Percentiles rank a stretch among this genome's conserved stretches.
These are phyloP conservation scores for Coleophora flavipennella DNA, from an alignment of 2,888 invertebrate species.

Conservation along the genomic window DNA sequence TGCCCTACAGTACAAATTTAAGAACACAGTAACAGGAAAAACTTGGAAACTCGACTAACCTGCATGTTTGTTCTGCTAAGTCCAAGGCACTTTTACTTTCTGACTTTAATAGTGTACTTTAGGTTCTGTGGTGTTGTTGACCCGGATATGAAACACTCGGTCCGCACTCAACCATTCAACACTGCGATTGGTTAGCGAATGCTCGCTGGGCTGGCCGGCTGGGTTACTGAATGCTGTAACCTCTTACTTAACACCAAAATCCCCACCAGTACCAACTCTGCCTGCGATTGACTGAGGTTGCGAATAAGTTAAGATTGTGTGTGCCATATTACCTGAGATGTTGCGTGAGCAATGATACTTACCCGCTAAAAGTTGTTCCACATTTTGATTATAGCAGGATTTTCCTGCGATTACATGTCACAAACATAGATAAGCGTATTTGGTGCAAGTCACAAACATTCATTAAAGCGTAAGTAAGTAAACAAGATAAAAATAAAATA, in stretches of 20 bases:
- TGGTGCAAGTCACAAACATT: too few relatives aligned
- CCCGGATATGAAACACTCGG: constrained; percentile 48
- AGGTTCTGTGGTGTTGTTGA: constrained; percentile 22
- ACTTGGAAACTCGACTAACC: constrained; percentile 44
- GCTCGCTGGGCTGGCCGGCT: too few relatives aligned
- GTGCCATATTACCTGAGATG: too few relatives aligned
- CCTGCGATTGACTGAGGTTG: too few relatives aligned
- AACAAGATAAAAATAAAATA: too few relatives aligned
- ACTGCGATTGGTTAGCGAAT: constrained; percentile 47
- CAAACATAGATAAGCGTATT: too few relatives aligned
- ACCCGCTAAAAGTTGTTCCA: too few relatives aligned
- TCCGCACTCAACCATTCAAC: constrained; percentile 31
- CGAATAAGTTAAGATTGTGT: too few relatives aligned
- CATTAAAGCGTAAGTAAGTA: too few relatives aligned
- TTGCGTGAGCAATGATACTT: too few relatives aligned
- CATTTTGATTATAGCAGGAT: too few relatives aligned
- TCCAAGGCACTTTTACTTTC: constrained; percentile 52
- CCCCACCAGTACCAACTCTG: constrained; percentile 25
- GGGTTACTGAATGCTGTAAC: constrained; percentile 48
- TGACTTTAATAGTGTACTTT: constrained; percentile 15
- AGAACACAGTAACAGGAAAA: constrained; percentile 23
- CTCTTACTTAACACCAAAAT: constrained; percentile 58
- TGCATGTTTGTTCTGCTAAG: constrained; percentile 38
- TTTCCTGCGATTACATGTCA: too few relatives aligned
- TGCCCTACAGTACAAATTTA: constrained; percentile 22